These are phyloP conservation scores for Lasioglossum lativentre DNA, from an alignment of 2,888 invertebrate species.

Conservation along the genomic window DNA sequence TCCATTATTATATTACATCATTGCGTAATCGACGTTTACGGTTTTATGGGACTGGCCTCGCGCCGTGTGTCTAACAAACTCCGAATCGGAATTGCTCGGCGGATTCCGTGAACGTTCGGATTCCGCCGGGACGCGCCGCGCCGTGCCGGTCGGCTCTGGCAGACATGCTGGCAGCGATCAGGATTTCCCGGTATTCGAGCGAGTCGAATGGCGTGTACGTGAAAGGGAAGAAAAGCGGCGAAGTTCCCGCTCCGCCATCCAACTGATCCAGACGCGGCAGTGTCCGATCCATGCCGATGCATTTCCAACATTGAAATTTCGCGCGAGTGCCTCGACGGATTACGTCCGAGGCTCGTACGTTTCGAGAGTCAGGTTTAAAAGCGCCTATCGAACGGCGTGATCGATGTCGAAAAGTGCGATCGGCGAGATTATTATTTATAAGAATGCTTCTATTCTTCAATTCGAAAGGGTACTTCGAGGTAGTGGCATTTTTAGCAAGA, in stretches of 20 bases:
- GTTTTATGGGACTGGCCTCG: constrained; percentile 63
- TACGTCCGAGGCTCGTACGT: not conserved
- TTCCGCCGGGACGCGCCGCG: constrained; percentile 44
- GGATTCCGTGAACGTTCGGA: constrained; percentile 60
- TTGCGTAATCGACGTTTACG: constrained; percentile 71
- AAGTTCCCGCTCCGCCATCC: constrained; percentile 9
- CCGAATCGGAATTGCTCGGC: constrained; percentile 56
- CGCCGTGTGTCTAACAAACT: constrained; percentile 43
- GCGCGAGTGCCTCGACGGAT: not conserved
- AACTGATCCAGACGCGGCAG: not conserved
- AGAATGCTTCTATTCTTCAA: not conserved
- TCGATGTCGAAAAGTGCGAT: not conserved
- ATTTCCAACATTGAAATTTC: not conserved
- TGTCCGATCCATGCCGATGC: not conserved
- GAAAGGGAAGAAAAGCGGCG: constrained; percentile 53
- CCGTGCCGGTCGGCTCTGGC: constrained; percentile 41
- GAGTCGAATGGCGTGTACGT: constrained; percentile 34
- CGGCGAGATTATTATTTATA: too few species aligned
- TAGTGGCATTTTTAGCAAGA: too few species aligned
- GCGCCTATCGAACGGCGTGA: not conserved
- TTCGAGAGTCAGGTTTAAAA: not conserved
- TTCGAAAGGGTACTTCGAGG: too few species aligned
- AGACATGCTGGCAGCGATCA: constrained; percentile 74
- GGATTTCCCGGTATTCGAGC: constrained; percentile 61
- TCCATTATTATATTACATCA: constrained; percentile 70